Evolutionary conservation across 1,140 invertebrate species (phyloP), one percentile per base, ranked within the genome.

Genomic region (Aphis craccivora): DNA sequence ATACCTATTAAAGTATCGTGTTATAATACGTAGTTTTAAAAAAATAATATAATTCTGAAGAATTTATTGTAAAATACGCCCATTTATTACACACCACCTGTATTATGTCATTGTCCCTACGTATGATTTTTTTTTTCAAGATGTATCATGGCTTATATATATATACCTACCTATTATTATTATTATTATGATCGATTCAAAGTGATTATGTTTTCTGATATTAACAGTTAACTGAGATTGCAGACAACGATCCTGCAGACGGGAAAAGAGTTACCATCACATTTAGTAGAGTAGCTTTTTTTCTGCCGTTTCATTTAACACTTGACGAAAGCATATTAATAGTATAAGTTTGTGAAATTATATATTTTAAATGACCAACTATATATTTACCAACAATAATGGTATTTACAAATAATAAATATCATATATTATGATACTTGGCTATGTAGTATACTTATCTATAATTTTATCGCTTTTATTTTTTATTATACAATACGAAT

Each of bases 61-160:
- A 86, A 86, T 86, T 86, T 86, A 45, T 86, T 86, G 23, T 86
- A 86, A 86, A 86, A 45, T 86, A 86, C 84, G 43, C 84, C 84
- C 84, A 86, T 86, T 3, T 30, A 86, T 30, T 60, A 30, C 8
- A 86, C 40, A 86, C 9, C 40, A 67, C 23, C 4, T 25, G 20
- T 76, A n/a, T 35, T 83, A 45, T 86, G 84, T 86, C 84, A 86
- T 45, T 86, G 84, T 43, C 40, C 84, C 43, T 45, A 40, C 81
- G 35, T 81, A 22, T 81, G 35, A n/a, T 76, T 76, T 76, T 76
- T 45, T 60, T 76, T n/a, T 76, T 76, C 30, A 6, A 76, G 30
- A 14, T 76, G 30, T 30, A 76, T 14, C n/a, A n/a, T 76, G 18
- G 30, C n/a, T n/a, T 14, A 18, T 4, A 5, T 4, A 76, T 76